These are phyloP conservation scores for Tapirus terrestris DNA, from an alignment of 2,113 vertebrate genomes.

Conservation along the genomic window DNA sequence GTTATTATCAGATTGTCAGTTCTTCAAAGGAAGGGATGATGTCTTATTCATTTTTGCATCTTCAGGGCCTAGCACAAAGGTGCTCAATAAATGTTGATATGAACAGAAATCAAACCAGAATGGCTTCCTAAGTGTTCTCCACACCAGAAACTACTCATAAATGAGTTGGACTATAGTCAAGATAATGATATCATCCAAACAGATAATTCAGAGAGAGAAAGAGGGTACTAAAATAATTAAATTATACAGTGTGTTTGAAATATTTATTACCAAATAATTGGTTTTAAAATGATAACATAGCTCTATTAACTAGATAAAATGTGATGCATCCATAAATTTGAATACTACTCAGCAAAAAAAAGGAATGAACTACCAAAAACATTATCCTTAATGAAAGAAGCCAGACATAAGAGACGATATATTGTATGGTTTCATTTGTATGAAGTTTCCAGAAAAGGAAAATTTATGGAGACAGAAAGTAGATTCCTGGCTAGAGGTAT, in stretches of 20 bases:
- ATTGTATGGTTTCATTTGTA: background rate
- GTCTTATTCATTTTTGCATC: background rate
- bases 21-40: background rate
- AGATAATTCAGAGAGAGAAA: background rate
- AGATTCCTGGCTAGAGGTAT: background rate
- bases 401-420: background rate
- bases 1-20: background rate
- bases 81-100: background rate
- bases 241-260: background rate
- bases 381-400: background rate
- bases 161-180: background rate
- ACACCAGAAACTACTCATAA: background rate
- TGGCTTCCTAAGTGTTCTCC: background rate
- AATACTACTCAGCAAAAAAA: background rate
- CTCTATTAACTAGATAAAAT: background rate
- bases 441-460: background rate
- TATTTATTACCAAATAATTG: background rate
- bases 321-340: background rate
- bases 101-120: background rate
- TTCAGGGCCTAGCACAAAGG: background rate
- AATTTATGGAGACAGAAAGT: background rate
- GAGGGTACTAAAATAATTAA: background rate
- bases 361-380: background rate
- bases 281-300: background rate
- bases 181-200: background rate